Base-by-base conservation (phyloP, 1,140 invertebrate species). In the Hylyphantes graminicola region DNA sequence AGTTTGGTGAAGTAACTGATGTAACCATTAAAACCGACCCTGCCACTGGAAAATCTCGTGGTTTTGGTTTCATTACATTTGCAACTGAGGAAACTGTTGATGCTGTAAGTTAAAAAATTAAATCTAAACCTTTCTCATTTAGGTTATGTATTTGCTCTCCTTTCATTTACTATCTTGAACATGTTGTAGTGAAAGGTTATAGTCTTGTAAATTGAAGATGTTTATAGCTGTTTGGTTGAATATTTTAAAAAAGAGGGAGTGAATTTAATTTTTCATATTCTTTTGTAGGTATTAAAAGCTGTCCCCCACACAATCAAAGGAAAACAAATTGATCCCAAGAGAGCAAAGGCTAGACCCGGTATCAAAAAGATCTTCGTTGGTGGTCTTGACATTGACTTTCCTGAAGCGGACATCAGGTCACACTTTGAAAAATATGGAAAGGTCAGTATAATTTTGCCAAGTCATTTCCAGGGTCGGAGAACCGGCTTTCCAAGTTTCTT, bases 61-160 rank as follows among this genome's bases (percentile, higher is more conserved):
- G 96, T 55, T 98, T 98, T 89, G 96, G 96, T 65, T 98, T 98
- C 89, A 97, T 98, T 87, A 96, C 98, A 21, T 99, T 98, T 90
- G 94, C 95, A 86, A 92, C 92, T 85, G 93, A 95, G 80, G 95
- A 96, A 88, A 94, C 95, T 64, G 94, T 98, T 81, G 96, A 98
- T 87, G 96, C 96, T 92, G 96, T 97, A 89, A 85, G 85, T 83
- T 63, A 68, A 7, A 50, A 0, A 12, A 13, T 68, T 21, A 65
- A 0, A 15, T 15, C 0, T 13, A 15, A 61, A 61, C n/a, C n/a
- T 10, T 11, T 61, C 7, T 11, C 17, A 17, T 15, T 61, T 61
- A 61, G 12, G 17, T 61, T 8, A 13, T 3, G 3, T 10, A 10
- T 10, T 15, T 61, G 11, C n/a, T 59, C n/a, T 12, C 57, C 11